Percentiles rank a stretch among this genome's conserved stretches.
phyloP scores from a whole-genome alignment of 30 jellyfish, hydroid and myxozoan genomes.

The Cassiopea xamachana region DNA sequence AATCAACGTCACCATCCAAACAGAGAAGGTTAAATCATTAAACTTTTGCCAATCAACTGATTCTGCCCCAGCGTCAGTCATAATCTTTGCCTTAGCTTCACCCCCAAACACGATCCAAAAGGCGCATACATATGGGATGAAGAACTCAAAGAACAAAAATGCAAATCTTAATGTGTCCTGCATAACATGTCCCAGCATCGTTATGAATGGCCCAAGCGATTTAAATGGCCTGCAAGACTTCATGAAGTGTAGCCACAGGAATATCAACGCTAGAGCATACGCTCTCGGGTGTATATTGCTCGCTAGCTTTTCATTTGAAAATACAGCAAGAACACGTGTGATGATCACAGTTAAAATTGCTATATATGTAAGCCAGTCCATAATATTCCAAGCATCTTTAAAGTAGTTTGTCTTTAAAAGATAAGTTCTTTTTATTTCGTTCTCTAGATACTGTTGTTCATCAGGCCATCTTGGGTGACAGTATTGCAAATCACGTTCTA shows the following conservation, averaged over 20 bases:
- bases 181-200: conserved; percentile 96
- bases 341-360: conserved; percentile 76
- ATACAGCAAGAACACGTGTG: conserved; percentile 76
- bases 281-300: conserved; percentile 80
- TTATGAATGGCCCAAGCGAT: conserved; percentile 94
- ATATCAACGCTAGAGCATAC: conserved; percentile 82
- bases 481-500: conserved; percentile 82
- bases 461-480: conserved; percentile 99
- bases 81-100: conserved; percentile 59
- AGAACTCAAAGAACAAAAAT: conserved; percentile 90
- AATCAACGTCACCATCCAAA: conserved; percentile 90
- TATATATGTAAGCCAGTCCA: conserved; percentile 88
- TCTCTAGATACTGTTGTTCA: conserved; percentile 79
- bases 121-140: conserved; percentile 91
- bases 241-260: conserved; percentile 93
- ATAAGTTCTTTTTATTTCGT: conserved; percentile 73
- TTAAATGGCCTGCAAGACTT: conserved; percentile 95
- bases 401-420: conserved; percentile 56
- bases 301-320: conserved; percentile 49
- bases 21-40: conserved; percentile 79
- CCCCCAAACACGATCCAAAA: conserved; percentile 96
- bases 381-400: conserved; percentile 91
- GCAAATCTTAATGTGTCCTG: conserved; percentile 91
- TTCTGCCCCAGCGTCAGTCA: conserved; percentile 72
- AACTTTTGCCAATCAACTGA: conserved; percentile 87